Evolutionary conservation across 2,888 invertebrate species (phyloP).

Genomic region (Ormyrus thymus): DNA sequence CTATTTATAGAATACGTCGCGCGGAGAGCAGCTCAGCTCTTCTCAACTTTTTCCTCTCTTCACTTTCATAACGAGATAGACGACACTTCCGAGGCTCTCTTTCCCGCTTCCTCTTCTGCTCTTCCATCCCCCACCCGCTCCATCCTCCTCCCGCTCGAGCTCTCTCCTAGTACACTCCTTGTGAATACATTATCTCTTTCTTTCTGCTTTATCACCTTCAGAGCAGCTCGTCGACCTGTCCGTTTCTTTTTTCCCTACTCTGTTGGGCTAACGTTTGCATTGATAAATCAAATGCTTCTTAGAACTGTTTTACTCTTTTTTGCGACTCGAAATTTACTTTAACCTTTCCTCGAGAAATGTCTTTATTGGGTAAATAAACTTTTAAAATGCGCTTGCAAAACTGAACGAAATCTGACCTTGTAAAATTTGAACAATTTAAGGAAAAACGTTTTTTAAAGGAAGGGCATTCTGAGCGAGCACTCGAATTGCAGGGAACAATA

Average conservation of each 20-base stretch:
- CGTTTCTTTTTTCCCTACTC: constrained; percentile 1
- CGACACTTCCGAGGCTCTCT: constrained; percentile 53
- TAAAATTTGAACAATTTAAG: too few relatives aligned
- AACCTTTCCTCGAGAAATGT: too few relatives aligned
- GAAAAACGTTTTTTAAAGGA: too few relatives aligned
- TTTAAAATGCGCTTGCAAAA: too few relatives aligned
- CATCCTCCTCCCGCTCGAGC: background rate
- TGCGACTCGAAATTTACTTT: too few relatives aligned
- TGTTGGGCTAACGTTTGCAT: background rate
- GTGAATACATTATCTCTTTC: constrained; percentile 51
- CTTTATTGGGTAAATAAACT: too few relatives aligned
- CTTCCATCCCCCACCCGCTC: background rate
- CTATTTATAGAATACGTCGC: constrained; percentile 58
- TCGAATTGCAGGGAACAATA: too few relatives aligned
- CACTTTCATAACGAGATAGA: constrained; percentile 55
- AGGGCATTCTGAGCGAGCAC: too few relatives aligned
- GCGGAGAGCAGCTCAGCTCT: constrained; percentile 41
- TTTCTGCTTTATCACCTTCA: constrained; percentile 34
- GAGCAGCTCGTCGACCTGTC: background rate
- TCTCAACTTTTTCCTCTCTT: constrained; percentile 53
- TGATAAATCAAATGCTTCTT: constrained; percentile 3
- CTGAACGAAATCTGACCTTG: too few relatives aligned
- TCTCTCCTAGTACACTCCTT: constrained; percentile 21
- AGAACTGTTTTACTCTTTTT: background rate
- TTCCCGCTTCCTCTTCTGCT: background rate